These are phyloP conservation scores for Onychostruthus taczanowskii DNA, from an alignment of 2,113 vertebrate genomes.

Conservation along the genomic window DNA sequence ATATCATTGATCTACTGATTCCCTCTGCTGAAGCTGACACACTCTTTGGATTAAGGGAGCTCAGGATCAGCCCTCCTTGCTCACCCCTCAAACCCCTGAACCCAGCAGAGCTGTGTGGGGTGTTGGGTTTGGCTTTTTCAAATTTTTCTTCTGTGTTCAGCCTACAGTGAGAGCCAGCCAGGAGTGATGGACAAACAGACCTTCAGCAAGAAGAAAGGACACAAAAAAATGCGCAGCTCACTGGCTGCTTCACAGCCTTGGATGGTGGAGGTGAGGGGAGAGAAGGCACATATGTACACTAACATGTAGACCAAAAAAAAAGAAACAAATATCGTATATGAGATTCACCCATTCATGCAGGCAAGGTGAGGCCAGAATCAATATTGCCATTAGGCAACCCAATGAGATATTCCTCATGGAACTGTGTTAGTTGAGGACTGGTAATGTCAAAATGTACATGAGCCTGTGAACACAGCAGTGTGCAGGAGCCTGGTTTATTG, in stretches of 20 bases:
- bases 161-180: not conserved
- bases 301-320: not conserved
- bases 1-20: accelerated
- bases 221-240: not conserved
- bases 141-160: not conserved
- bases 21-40: not conserved
- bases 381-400: slow-evolving; percentile 56
- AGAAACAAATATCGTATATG: not conserved
- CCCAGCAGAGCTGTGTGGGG: not conserved
- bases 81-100: not conserved
- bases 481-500: slow-evolving; percentile 11
- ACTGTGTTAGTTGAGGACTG: slow-evolving; percentile 39
- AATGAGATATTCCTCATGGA: slow-evolving; percentile 43
- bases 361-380: slow-evolving; percentile 70
- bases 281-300: slow-evolving; percentile 58
- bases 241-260: not conserved
- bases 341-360: slow-evolving; percentile 17
- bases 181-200: not conserved
- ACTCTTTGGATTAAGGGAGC: not conserved
- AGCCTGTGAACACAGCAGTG: not conserved
- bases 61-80: not conserved
- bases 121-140: not conserved
- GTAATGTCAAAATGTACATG: slow-evolving; percentile 33
- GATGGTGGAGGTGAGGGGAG: not conserved
- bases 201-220: not conserved